phyloP scores from a whole-genome alignment of 1,140 invertebrate species.

The Wasmannia auropunctata region DNA sequence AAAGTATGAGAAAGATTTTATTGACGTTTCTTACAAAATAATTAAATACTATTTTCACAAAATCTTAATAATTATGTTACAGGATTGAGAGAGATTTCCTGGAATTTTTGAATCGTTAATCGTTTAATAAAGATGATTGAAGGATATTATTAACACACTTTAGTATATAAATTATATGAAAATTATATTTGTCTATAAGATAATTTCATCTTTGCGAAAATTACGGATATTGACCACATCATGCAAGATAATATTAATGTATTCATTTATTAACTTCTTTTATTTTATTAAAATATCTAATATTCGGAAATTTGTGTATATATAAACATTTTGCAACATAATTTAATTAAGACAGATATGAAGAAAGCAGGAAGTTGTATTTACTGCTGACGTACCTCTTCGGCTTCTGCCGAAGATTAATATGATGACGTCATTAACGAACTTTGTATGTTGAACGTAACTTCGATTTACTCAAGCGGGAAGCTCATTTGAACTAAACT shows the following conservation, averaged over 20 bases:
- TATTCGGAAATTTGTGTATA: background rate
- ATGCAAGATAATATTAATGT: background rate
- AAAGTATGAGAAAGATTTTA: background rate
- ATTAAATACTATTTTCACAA: background rate
- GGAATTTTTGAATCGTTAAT: background rate
- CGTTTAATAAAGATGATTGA: background rate
- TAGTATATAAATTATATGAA: background rate
- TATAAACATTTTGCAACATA: background rate
- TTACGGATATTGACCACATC: background rate
- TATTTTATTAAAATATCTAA: background rate
- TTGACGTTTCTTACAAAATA: background rate
- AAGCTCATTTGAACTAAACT: constrained; percentile 8
- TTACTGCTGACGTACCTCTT: background rate
- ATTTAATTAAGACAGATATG: background rate
- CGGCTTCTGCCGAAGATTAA: background rate
- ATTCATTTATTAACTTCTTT: background rate
- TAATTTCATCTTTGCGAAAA: background rate
- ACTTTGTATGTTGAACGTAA: constrained; percentile 11
- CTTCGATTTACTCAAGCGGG: background rate
- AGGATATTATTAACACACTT: background rate
- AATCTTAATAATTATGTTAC: constrained; percentile 13
- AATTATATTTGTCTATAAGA: background rate
- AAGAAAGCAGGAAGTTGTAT: background rate
- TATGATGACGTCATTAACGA: constrained; percentile 2
- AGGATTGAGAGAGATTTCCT: background rate